Evolutionary conservation across 35 echinoderm and acorn worm species (phyloP), one percentile per base, ranked within the genome.

Genomic region (Eucidaris tribuloides): DNA sequence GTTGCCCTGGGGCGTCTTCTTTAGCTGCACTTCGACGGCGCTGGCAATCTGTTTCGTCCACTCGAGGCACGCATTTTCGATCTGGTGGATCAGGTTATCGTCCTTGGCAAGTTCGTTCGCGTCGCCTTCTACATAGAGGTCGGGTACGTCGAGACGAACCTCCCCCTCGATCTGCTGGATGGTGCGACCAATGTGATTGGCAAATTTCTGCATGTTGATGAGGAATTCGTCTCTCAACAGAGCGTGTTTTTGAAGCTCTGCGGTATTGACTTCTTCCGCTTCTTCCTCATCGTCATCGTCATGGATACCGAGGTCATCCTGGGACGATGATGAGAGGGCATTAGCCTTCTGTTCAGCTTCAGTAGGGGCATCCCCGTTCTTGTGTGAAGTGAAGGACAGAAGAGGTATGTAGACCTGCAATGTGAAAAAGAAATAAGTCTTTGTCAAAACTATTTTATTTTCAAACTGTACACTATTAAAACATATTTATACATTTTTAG

Each of bases 121-220:
- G 49, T 99, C 91, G 18, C 96, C 86, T 20, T 99, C 84, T 2
- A 86, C 83, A 11, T 77, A 38, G 0, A 99, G 79, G 0, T 93
- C 79, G 0, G 96, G 96, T 22, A 99, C 71, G 49, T 99, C 91
- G 3, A 99, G 80, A 19, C 91, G 79, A 2, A 99, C 91, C 81
- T 93, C 96, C 17, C 96, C 96, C 78, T 99, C 96, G 71, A 99
- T 99, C 50, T 99, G 91, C 54, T 99, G 96, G 71, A 99, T 99
- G 28, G 96, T 99, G 11, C 96, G 77, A 5, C 77, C 74, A 31
- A 93, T 93, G 84, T 99, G 96, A 17, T 62, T 87, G 23, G 91
- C 90, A 84, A 99, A 99, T 76, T 99, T 99, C 59, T 93, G 86
- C 96, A 99, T 99, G 79, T 99, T 99, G 84, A 99, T 99, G 25